Evolutionary conservation across 2,797 vertebrate species (phyloP), one percentile per base, ranked within the genome.

Genomic region (Oceanodroma leucorhoa): DNA sequence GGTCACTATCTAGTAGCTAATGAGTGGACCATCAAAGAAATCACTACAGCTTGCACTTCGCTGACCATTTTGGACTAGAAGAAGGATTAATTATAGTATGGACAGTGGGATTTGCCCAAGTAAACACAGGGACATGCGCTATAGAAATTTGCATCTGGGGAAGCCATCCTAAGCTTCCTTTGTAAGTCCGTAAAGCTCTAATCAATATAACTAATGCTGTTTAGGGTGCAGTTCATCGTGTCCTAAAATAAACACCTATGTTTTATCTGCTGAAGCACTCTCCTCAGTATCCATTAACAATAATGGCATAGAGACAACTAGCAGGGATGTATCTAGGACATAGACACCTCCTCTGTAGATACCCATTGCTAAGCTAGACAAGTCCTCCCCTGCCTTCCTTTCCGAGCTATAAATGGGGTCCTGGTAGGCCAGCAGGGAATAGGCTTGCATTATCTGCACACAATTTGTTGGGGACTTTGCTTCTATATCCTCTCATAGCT

Each of bases 121-220:
- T 93, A 96, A 95, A 95, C 73, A 95, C 50, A 72, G 53, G 55
- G 73, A 89, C 64, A 83, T 17, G 34, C 2, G 3, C 32, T 55
- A 62, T 58, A 79, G 78, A 94, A 90, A 95, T 94, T 66, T 79
- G 75, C 92, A 90, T 84, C 73, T 64, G 23, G 50, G 66, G 62
- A 95, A 96, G 67, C 53, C 55, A 53, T 70, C 41, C 62, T 90
- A 94, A 95, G 88, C 90, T 93, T 73, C 62, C 40, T 19, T 48
- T 62, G n/a, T 70, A 88, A 92, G 73, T 87, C 94, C 77, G 88
- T 84, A 95, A 95, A 95, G 77, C 78, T 83, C 66, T 92, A 90
- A 97, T 97, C 96, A 92, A 96, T 96, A 90, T 10, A 94, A 82
- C 81, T 90, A 95, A 97, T 87, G 81, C 78, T 93, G 93, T 95